Evolutionary conservation across 2,797 vertebrate genomes (phyloP).

Genomic region (Sparus aurata): DNA sequence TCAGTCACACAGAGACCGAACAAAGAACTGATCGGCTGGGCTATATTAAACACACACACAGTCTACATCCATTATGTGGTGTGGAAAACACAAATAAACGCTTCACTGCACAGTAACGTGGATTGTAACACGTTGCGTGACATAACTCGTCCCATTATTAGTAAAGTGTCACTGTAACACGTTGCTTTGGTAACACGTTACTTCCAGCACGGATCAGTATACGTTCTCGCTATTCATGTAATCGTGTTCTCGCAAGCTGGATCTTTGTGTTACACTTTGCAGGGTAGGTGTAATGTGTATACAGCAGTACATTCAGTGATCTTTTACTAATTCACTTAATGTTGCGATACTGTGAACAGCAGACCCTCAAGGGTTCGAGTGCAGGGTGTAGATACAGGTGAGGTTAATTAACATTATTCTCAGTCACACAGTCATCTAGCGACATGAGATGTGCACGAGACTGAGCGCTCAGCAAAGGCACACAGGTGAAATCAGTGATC

Average conservation of each 20-base stretch:
- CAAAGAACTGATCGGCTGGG: too few species aligned
- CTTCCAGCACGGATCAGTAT: background rate
- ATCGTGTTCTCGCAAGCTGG: background rate
- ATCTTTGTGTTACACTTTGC: background rate
- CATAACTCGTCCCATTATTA: too few species aligned
- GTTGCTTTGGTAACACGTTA: too few species aligned
- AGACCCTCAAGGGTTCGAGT: background rate
- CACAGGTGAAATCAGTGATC: background rate
- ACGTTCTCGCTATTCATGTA: conserved; percentile 14
- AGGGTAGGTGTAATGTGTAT: background rate
- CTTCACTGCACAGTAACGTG: too few species aligned
- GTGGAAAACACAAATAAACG: too few species aligned
- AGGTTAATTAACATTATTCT: too few species aligned
- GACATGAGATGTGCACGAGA: too few species aligned
- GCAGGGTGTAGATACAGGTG: background rate
- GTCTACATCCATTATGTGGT: too few species aligned
- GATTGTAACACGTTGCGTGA: too few species aligned
- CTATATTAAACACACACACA: too few species aligned
- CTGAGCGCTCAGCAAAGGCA: background rate
- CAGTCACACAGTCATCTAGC: background rate
- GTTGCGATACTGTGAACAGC: background rate
- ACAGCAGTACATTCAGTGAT: background rate
- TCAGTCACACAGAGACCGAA: too few species aligned
- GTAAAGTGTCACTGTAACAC: too few species aligned
- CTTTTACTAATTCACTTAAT: background rate